These are phyloP conservation scores for Hippopotamyrus pictus DNA, from an alignment of 2,797 vertebrate species.

Conservation along the genomic window DNA sequence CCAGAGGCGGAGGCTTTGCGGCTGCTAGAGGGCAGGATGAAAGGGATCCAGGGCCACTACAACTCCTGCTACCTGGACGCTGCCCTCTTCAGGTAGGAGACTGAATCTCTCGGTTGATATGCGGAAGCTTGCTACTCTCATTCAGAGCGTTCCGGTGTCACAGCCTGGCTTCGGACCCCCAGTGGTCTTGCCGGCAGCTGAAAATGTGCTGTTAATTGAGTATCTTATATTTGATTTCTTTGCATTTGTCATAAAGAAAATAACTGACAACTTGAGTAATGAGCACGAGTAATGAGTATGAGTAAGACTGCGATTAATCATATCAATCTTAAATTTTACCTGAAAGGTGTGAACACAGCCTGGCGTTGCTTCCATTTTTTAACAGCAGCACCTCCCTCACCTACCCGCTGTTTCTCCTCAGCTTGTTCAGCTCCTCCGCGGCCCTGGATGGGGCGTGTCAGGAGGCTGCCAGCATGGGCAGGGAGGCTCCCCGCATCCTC, in stretches of 20 bases:
- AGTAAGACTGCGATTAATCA: background rate
- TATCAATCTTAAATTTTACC: background rate
- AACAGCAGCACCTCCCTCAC: background rate
- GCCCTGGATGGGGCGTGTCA: slow-evolving; percentile 59
- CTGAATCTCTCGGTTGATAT: background rate
- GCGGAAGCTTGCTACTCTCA: background rate
- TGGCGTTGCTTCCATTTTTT: background rate
- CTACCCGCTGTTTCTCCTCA: slow-evolving; percentile 36
- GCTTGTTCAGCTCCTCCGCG: slow-evolving; percentile 66
- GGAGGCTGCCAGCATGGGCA: slow-evolving; percentile 46
- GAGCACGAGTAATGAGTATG: background rate
- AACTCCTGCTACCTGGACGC: slow-evolving; percentile 78
- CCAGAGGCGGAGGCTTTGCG: slow-evolving; percentile 53
- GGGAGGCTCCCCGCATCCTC: slow-evolving; percentile 52
- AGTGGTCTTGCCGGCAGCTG: background rate
- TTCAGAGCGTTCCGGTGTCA: background rate
- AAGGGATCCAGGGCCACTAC: slow-evolving; percentile 72
- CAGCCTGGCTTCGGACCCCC: background rate
- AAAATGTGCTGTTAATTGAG: background rate
- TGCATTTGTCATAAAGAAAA: background rate
- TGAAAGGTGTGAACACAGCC: background rate
- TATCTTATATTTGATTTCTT: background rate
- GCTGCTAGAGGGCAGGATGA: slow-evolving; percentile 65
- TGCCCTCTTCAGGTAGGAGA: slow-evolving; percentile 69
- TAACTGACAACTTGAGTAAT: background rate